These are phyloP conservation scores for Drosophila tanythrix DNA, from an alignment of 2,888 invertebrate species.

Conservation along the genomic window DNA sequence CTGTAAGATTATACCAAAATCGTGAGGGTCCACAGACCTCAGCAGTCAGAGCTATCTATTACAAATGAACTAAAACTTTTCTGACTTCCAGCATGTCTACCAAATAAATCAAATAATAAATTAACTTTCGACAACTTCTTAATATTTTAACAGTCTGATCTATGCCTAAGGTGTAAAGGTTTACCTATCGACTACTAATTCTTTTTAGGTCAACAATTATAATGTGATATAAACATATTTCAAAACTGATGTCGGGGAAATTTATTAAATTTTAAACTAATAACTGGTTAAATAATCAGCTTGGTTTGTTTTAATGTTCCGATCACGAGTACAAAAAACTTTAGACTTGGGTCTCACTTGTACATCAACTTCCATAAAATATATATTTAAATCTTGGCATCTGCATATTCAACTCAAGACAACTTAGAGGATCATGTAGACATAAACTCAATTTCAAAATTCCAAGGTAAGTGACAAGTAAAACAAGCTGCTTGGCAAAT, in stretches of 20 bases:
- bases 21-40: too few species aligned
- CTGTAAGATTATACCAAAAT: too few species aligned
- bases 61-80: background rate
- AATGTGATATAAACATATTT: background rate
- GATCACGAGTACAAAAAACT: background rate
- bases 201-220: background rate
- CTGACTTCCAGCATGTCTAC: background rate
- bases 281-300: background rate
- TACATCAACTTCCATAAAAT: background rate
- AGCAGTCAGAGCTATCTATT: too few species aligned
- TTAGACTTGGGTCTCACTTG: background rate
- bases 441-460: background rate
- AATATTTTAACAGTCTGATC: background rate
- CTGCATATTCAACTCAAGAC: background rate
- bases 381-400: background rate
- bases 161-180: background rate
- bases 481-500: constrained; percentile 16
- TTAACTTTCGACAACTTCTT: background rate
- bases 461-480: constrained; percentile 8
- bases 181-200: background rate
- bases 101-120: background rate
- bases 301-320: background rate
- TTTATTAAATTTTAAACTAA: background rate
- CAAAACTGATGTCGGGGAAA: background rate
- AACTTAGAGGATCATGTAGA: background rate